Evolutionary conservation across 2,797 vertebrate species (phyloP).

Genomic region (Coracias cyanogaster): DNA sequence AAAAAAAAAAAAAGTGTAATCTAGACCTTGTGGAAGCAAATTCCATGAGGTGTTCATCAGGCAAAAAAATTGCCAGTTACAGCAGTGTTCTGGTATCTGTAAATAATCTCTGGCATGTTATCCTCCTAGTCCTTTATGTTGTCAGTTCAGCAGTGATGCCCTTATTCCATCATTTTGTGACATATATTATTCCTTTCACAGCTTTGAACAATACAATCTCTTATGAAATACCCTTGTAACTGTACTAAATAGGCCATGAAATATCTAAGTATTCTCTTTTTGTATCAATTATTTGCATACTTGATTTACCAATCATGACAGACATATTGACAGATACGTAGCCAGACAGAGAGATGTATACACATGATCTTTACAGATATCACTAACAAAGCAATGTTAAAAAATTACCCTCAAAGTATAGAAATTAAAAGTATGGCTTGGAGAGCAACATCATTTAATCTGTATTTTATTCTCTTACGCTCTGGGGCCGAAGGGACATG

Average conservation of each 20-base stretch:
- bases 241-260: neutral
- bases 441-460: neutral
- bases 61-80: neutral
- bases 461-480: neutral
- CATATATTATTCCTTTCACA: neutral
- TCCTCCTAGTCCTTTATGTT: neutral
- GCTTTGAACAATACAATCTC: slow-evolving; percentile 1
- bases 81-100: neutral
- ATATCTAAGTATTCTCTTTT: neutral
- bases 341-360: neutral
- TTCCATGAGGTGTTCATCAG: neutral
- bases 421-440: neutral
- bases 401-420: neutral
- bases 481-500: neutral
- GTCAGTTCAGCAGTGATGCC: neutral
- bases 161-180: slow-evolving; percentile 9
- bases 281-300: neutral
- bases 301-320: neutral
- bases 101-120: neutral
- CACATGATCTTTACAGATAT: neutral
- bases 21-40: neutral
- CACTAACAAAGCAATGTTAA: neutral
- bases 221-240: neutral
- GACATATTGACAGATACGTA: neutral
- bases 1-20: neutral